Percentiles rank a stretch among this genome's conserved stretches.
Evolutionary conservation across 2,797 vertebrate species (phyloP).

Genomic region (Microctenopoma stevenorrisi): DNA sequence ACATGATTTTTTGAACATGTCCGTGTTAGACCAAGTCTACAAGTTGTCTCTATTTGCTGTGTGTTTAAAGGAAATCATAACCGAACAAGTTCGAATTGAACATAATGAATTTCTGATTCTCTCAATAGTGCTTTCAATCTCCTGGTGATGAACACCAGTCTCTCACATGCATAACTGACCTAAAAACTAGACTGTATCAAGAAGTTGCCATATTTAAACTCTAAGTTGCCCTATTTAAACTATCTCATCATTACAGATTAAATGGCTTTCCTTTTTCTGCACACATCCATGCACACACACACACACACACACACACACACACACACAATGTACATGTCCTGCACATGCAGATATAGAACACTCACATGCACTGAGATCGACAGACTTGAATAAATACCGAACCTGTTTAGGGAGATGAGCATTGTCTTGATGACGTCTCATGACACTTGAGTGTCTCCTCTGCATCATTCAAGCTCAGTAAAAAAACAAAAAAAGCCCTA

Average conservation of each 20-base stretch:
- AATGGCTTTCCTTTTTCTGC: constrained; percentile 45
- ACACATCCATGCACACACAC: constrained; percentile 9
- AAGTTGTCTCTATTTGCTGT: background rate
- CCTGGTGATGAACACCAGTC: constrained; percentile 24
- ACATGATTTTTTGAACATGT: background rate
- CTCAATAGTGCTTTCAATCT: constrained; percentile 33
- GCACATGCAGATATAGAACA: background rate
- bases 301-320: constrained; percentile 11
- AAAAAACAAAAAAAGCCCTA: constrained; percentile 14
- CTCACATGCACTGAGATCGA: background rate
- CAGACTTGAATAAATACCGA: constrained; percentile 39
- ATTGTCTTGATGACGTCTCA: constrained; percentile 69
- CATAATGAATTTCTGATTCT: constrained; percentile 23
- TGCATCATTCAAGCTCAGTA: constrained; percentile 65
- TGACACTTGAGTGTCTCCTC: constrained; percentile 70
- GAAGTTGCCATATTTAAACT: background rate
- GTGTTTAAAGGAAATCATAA: constrained; percentile 16
- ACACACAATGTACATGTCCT: too few species aligned
- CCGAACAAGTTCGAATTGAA: constrained; percentile 11
- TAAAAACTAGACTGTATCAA: constrained; percentile 67
- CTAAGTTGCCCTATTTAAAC: constrained; percentile 59
- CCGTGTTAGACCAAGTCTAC: background rate
- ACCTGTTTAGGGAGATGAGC: constrained; percentile 70
- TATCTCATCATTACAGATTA: constrained; percentile 64
- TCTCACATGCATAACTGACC: constrained; percentile 69